Percentiles rank a stretch among this genome's conserved stretches.
Evolutionary conservation across 2,888 invertebrate species (phyloP).

Genomic region (Meiosimyza platycephala): DNA sequence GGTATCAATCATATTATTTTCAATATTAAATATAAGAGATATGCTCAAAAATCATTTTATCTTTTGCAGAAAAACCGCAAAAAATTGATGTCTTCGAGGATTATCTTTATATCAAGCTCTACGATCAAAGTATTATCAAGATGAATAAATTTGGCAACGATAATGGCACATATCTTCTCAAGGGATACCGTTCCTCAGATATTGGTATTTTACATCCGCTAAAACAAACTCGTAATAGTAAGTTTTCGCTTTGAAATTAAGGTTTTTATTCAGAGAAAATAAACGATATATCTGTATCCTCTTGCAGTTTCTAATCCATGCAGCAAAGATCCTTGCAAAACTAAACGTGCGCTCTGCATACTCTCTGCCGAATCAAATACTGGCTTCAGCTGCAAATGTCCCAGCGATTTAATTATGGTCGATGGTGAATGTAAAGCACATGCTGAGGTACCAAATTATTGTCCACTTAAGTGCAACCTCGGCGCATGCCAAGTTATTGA

Average conservation of each 20-base stretch:
- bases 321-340: conserved; percentile 71
- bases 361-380: conserved; percentile 67
- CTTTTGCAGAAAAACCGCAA: conserved; percentile 71
- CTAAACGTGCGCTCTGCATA: conserved; percentile 73
- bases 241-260: conserved; percentile 44
- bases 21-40: background rate
- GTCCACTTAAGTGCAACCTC: conserved; percentile 72
- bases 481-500: conserved; percentile 72
- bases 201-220: conserved; percentile 76
- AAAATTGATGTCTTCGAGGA: conserved; percentile 82
- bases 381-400: conserved; percentile 70
- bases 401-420: conserved; percentile 69
- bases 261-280: background rate
- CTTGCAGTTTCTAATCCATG: conserved; percentile 72
- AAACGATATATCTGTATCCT: background rate
- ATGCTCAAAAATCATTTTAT: conserved; percentile 13
- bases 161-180: conserved; percentile 70
- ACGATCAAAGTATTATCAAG: conserved; percentile 73
- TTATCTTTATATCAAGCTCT: conserved; percentile 75
- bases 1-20: conserved; percentile 58
- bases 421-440: conserved; percentile 60
- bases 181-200: conserved; percentile 73
- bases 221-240: conserved; percentile 71
- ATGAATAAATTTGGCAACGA: conserved; percentile 76
- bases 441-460: conserved; percentile 64